Base-by-base conservation (phyloP, 1,140 invertebrate genomes). In the Drosophila kikkawai region DNA sequence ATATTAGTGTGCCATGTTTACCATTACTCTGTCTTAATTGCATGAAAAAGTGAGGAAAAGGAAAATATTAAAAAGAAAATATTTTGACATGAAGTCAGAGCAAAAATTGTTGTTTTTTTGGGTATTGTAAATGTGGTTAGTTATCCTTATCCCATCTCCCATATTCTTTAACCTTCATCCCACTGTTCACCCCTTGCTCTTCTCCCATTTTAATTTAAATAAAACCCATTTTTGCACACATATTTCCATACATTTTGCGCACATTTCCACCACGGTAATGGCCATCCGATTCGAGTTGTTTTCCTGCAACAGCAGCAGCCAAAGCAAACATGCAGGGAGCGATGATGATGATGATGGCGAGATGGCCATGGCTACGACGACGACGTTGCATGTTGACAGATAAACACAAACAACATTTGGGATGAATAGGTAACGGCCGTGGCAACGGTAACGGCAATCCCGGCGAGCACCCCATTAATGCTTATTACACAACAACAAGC, bases 311-410 rank as follows among this genome's bases (percentile, higher is more conserved):
- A 59, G 55, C 64, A 47, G 41, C 42, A 47, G 56, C 58, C 19
- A 36, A 50, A 1, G 58, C 68, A 71, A 69, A 56, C 68, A 71
- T 71, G 68, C 73, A 75, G 73, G 70, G 57, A 63, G 76, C 55
- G 67, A 37, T 44, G 55, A 12, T 17, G 48, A 51, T 34, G 50
- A 29, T n/a, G 29, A 51, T 51, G 50, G 50, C 50, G 50, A n/a
- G 29, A 51, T 51, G 50, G 50, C 50, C n/a, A 58, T 79, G 77
- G 67, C 57, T 53, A 37, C 44, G 22, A 22, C 26, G 59, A 70
- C 67, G 73, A 75, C 84, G 80, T 70, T 88, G 84, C 80, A 88
- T 84, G 84, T 88, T 87, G 84, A 87, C 84, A 87, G 84, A 87
- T 87, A 87, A 88, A 88, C 84, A 87, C 86, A 83, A 83, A 88